phyloP scores from a whole-genome alignment of 2,888 invertebrate species.

The Tiphia femorata region DNA sequence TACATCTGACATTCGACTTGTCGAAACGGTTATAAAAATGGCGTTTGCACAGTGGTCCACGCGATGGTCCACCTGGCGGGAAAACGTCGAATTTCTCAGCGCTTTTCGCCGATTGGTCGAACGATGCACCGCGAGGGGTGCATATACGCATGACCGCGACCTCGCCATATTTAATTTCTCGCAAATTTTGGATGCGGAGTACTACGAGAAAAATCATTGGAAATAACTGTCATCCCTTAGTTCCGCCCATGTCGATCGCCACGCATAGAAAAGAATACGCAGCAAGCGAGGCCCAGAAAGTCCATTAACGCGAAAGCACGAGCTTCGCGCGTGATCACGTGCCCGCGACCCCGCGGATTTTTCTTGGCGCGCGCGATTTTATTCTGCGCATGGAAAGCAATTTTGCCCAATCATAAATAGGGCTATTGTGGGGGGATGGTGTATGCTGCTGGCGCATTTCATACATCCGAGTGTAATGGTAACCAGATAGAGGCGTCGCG shows the following conservation, averaged over 20 bases:
- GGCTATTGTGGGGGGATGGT: constrained; percentile 69
- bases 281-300: background rate
- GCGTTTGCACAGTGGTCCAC: too few relatives aligned
- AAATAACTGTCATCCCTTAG: constrained; percentile 8
- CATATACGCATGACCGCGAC: constrained; percentile 54
- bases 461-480: constrained; percentile 69
- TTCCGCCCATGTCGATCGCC: too few relatives aligned
- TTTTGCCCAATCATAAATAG: constrained; percentile 70
- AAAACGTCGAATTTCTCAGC: background rate
- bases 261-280: too few relatives aligned
- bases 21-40: background rate
- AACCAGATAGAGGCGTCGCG: constrained; percentile 68
- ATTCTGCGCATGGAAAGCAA: constrained; percentile 70
- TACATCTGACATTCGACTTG: too few relatives aligned
- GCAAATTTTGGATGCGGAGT: constrained; percentile 48
- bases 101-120: constrained; percentile 36
- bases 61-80: background rate
- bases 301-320: background rate
- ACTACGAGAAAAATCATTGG: constrained; percentile 31
- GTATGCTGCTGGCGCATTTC: constrained; percentile 66
- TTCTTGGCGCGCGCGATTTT: constrained; percentile 67
- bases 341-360: constrained; percentile 60
- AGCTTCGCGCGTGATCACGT: background rate
- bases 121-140: constrained; percentile 16
- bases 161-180: constrained; percentile 65